phyloP scores from a whole-genome alignment of 2,888 invertebrate genomes.

The Anoncus sp. region DNA sequence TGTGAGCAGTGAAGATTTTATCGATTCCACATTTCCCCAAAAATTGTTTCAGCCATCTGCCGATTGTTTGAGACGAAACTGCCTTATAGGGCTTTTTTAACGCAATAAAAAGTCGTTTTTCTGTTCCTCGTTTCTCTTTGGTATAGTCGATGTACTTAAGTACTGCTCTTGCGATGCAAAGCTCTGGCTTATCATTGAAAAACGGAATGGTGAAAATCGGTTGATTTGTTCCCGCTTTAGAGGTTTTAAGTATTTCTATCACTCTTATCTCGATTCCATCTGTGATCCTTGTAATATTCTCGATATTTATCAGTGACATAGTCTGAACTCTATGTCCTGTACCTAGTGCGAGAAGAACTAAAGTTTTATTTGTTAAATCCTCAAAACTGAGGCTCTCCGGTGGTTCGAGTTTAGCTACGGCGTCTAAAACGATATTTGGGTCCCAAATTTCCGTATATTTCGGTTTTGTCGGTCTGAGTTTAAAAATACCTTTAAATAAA shows the following conservation, averaged over 20 bases:
- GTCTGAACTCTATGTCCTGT: too few relatives aligned
- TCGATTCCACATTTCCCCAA: constrained; percentile 55
- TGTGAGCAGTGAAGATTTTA: background rate
- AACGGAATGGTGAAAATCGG: too few relatives aligned
- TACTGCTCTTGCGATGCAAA: too few relatives aligned
- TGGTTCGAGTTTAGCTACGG: constrained; percentile 3
- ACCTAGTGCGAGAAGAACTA: constrained; percentile 19
- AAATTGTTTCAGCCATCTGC: constrained; percentile 53
- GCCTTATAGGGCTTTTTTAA: constrained; percentile 51
- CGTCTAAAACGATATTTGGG: constrained; percentile 46
- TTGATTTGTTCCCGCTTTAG: too few relatives aligned
- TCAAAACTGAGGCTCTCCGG: constrained; percentile 30
- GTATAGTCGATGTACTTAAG: too few relatives aligned
- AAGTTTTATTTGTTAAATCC: constrained; percentile 62
- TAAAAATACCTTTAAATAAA: constrained; percentile 66
- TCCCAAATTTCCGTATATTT: constrained; percentile 71
- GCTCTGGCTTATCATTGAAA: too few relatives aligned
- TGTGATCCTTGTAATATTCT: too few relatives aligned
- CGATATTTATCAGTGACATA: too few relatives aligned
- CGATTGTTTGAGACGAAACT: constrained; percentile 61
- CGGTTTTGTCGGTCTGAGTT: constrained; percentile 55
- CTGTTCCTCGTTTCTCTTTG: too few relatives aligned
- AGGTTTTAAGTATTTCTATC: too few relatives aligned
- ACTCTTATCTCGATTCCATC: too few relatives aligned
- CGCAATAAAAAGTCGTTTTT: constrained; percentile 38